Percentiles rank a stretch among this genome's conserved stretches.
Evolutionary conservation across 2,113 vertebrate genomes (phyloP).

Genomic region (Phalacrocorax pelagicus): DNA sequence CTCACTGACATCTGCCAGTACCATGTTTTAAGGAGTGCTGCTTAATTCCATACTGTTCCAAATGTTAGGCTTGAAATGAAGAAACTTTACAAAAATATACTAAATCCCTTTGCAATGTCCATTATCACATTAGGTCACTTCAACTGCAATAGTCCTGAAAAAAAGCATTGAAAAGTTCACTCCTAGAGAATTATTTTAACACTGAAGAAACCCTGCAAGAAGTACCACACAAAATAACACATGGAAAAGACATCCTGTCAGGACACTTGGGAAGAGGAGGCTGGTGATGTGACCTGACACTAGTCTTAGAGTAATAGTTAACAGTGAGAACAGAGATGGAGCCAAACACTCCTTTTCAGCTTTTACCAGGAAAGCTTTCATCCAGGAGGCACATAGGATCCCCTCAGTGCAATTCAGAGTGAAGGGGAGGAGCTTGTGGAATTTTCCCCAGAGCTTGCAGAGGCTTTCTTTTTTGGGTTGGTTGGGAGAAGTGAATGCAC

Average conservation of each 20-base stretch:
- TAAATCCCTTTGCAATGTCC: neutral
- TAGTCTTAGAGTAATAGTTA: neutral
- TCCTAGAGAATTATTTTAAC: neutral
- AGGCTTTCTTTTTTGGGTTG: neutral
- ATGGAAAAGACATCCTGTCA: neutral
- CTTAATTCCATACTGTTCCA: neutral
- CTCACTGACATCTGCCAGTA: neutral
- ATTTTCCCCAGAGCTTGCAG: neutral
- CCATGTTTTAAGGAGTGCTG: neutral
- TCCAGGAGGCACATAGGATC: neutral
- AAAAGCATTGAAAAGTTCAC: neutral
- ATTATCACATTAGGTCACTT: neutral
- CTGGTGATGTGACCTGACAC: neutral
- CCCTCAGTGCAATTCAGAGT: neutral
- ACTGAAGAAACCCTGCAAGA: neutral
- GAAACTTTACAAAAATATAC: neutral
- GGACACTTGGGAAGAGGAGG: neutral
- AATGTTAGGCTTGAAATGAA: neutral
- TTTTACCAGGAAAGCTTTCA: neutral
- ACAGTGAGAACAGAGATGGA: neutral
- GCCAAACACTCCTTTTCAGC: neutral
- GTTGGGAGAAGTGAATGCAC: neutral
- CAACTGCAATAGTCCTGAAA: neutral
- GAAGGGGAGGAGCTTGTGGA: neutral
- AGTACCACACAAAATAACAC: neutral